Conservation (phyloP, 1,140 invertebrate species). For the Drosophila prosaltans region DNA sequence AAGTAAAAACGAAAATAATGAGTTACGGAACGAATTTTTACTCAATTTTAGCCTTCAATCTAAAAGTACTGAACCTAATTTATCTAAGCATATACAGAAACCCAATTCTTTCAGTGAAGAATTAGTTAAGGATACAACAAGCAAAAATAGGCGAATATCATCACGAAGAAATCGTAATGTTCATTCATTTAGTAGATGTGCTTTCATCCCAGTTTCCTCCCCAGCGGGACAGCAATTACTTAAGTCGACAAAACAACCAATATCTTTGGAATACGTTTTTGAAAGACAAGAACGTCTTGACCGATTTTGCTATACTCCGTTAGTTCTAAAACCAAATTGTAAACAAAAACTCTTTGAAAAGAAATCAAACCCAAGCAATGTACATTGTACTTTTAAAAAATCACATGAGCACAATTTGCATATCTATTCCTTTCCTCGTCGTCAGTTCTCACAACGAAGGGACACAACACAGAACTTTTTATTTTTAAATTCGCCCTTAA, state of each 20-base stretch:
- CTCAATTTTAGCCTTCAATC: conserved; percentile 74
- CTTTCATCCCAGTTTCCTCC: conserved; percentile 85
- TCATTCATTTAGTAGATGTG: conserved; percentile 83
- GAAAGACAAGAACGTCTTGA: conserved; percentile 85
- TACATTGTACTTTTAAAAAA: conserved; percentile 83
- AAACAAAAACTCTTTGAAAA: conserved; percentile 84
- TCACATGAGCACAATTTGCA: conserved; percentile 82
- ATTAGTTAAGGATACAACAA: conserved; percentile 40
- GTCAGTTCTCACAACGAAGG: conserved; percentile 70
- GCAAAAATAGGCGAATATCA: conserved; percentile 77
- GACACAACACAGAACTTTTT: conserved; percentile 70
- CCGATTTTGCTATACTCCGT: conserved; percentile 84
- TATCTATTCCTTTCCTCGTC: conserved; percentile 84
- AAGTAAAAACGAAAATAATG: conserved; percentile 63
- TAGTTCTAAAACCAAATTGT: conserved; percentile 69
- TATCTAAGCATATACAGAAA: conserved; percentile 54
- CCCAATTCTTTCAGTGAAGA: conserved; percentile 55
- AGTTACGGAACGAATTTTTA: conserved; percentile 73
- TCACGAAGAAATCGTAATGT: conserved; percentile 83
- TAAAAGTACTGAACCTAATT: conserved; percentile 41
- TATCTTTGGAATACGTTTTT: conserved; percentile 84
- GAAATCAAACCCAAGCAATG: conserved; percentile 76
- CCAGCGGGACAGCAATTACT: conserved; percentile 84
- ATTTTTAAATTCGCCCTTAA: conserved; percentile 74
- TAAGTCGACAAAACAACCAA: conserved; percentile 84